Base-by-base conservation (phyloP, 2,888 invertebrate genomes). In the Tachina grossa region DNA sequence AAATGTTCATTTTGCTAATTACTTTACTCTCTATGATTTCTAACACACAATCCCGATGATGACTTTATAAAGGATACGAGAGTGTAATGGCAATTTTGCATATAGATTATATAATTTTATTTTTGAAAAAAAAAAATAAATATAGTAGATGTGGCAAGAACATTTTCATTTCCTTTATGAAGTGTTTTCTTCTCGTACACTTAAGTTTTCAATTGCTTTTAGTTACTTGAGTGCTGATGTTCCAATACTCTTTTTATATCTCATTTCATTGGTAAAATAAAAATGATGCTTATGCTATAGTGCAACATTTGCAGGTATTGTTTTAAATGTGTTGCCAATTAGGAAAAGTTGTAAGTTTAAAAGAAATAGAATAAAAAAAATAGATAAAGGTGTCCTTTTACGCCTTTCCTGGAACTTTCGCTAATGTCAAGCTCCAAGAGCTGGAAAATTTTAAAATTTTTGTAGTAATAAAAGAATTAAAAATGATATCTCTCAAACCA, bases 191-290 rank as follows among this genome's bases (percentile, higher is more conserved):
- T 66, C 83, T 83, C 83, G 80, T 79, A 76, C 82, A 86, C 88
- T 88, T 87, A 85, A 88, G 87, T 87, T 88, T 87, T 88, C 87
- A 89, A 90, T 90, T 90, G 90, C 90, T 90, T 89, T 74, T 89
- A 89, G 88, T 87, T 77, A 87, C 84, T 86, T 86, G 76, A 85
- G 68, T 78, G 71, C 65, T 79, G 63, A 78, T 66, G 66, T 78
- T 66, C 69, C 59, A 78, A 78, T 78, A 77, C 47, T 59, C 47
- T 82, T 47, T 68, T 59, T 13, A 6, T 53, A 16, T 9, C 41
- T 6, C 2, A 31, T 31, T 68, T 14, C 65, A 9, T n/a, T 41
- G n/a, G 2, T 41, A 1, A 41, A 31, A 31, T 3, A 61, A 59
- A 43, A 16, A 43, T 2, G 10, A 10, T 41, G 61, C 16, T 31